Conservation (phyloP, 2,888 invertebrate species). For the Hydrotaea diabolus region DNA sequence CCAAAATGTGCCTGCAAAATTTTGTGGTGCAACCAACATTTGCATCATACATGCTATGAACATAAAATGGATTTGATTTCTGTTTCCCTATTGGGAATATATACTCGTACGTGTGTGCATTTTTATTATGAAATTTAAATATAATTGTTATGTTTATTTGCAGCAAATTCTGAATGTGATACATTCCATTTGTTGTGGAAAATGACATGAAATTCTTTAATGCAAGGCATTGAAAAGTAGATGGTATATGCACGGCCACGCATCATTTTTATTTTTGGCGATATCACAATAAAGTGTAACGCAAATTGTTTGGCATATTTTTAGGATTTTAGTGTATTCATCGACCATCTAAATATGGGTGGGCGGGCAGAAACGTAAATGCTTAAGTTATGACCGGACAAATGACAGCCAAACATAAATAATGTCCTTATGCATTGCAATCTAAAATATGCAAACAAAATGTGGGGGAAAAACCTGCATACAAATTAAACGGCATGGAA, state of each 20-base stretch:
- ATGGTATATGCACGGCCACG: background rate
- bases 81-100: background rate
- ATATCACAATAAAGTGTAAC: background rate
- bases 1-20: conserved; percentile 21
- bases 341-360: background rate
- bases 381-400: background rate
- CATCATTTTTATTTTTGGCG: background rate
- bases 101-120: no score
- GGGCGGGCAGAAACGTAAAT: background rate
- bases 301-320: conserved; percentile 5
- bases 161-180: conserved; percentile 11
- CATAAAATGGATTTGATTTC: conserved; percentile 5
- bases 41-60: background rate
- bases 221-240: conserved; percentile 16
- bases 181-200: conserved; percentile 10
- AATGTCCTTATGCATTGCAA: background rate
- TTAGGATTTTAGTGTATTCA: background rate
- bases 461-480: background rate
- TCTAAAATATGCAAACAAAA: background rate
- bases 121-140: conserved; percentile 37
- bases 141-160: conserved; percentile 35
- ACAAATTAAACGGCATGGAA: conserved; percentile 1
- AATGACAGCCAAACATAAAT: conserved; percentile 1
- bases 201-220: background rate
- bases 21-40: conserved; percentile 21